Evolutionary conservation across 1,140 invertebrate species (phyloP).

Genomic region (Bombus polaris): DNA sequence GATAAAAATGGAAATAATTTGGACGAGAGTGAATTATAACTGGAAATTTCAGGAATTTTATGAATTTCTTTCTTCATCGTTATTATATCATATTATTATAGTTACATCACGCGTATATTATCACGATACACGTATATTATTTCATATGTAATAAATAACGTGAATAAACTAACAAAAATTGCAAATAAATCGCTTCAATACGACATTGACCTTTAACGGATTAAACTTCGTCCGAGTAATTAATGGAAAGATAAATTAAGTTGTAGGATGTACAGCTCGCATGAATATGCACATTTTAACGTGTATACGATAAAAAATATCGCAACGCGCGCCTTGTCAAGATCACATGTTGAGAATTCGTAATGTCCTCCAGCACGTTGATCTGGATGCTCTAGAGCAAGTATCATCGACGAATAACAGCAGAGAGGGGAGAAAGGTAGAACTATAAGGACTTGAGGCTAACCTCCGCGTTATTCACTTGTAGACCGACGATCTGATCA

Average conservation of each 20-base stretch:
- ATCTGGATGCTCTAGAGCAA: constrained; percentile 2
- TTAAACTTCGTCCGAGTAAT: background rate
- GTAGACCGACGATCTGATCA: constrained; percentile 24
- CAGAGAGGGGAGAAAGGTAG: constrained; percentile 24
- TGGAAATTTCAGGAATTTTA: no score
- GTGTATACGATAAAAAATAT: background rate
- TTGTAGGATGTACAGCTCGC: background rate
- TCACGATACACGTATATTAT: no score
- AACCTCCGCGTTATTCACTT: constrained; percentile 45
- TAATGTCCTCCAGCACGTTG: constrained; percentile 1
- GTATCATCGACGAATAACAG: constrained; percentile 39
- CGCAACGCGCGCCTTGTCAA: background rate
- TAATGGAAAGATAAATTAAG: no score
- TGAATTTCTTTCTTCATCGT: no score
- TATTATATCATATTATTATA: no score
- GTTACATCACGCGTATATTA: no score
- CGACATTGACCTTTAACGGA: background rate
- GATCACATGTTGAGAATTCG: constrained; percentile 27
- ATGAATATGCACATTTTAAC: background rate
- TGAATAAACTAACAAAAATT: no score
- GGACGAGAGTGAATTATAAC: no score
- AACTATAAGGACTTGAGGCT: constrained; percentile 58
- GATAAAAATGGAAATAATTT: no score
- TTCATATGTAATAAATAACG: no score
- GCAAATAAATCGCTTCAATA: no score